Base-by-base conservation (phyloP, 2,113 vertebrate genomes). In the Pseudopipra pipra region DNA sequence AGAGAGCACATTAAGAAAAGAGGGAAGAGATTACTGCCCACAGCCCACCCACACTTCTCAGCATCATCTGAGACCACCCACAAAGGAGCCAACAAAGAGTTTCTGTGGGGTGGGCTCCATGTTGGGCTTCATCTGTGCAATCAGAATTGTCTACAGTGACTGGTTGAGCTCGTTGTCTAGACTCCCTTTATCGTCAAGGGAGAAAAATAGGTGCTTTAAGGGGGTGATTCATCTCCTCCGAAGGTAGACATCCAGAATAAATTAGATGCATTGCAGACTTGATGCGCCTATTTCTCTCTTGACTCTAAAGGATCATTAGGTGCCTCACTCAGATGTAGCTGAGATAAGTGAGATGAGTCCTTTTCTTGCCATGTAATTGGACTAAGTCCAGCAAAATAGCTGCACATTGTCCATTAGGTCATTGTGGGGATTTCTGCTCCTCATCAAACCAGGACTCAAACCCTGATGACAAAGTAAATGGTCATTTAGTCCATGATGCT, bases 221-320 rank as follows among this genome's bases (percentile, higher is more conserved):
- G 74, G 84, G 23, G 91, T 96, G 96, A 95, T 96, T 97, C 96
- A 95, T 95, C 96, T 96, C 76, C 35, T 90, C 89, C 2, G 9
- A 92, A 97, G 93, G 96, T 95, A 96, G 94, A 92, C 87, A 89
- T 96, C 87, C 93, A 95, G 91, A 97, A 97, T 93, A 93, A 95
- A 96, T 95, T 93, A 96, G 94, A 92, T 95, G 89, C 93, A 58
- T 96, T 95, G 93, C 95, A 93, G 94, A 75, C 73, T 95, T 95
- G 93, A 97, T 96, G 89, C 28, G 49, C 91, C 84, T 95, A 56
- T 93, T 97, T 92, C 93, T 95, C 86, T 91, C 84, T 84, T 89
- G 77, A 95, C 80, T 97, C 84, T 84, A 61, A 95, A 96, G 91
- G 89, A 95, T 97, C 96, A 92, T 96, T 97, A 94, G 95, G 76